Base-by-base conservation (phyloP, 2,797 vertebrate species). In the Menidia menidia region DNA sequence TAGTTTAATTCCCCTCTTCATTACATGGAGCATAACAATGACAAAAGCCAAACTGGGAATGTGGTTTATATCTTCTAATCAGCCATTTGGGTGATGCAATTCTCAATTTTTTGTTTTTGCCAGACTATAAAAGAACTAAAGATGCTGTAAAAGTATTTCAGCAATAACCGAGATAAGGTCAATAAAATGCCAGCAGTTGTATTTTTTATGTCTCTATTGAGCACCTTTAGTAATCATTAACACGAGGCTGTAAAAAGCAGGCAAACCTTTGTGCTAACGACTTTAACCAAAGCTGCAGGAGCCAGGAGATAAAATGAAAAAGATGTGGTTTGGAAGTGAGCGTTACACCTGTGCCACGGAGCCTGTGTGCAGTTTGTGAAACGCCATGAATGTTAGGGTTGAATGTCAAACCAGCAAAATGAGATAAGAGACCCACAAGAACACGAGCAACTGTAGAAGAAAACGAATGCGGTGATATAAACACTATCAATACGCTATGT, bases 151-250 rank as follows among this genome's bases (percentile, higher is more conserved):
- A 51, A 30, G 18, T 30, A n/a, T 33, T 60, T 51, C 50, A 30
- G n/a, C 45, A 48, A 18, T n/a, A 42, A 43, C 15, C 16, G 25
- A 45, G 35, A 25, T 16, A 11, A 41, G 11, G 3, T 8, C 15
- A 56, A 56, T 35, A 39, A 54, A 56, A 42, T 30, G 41, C 45
- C n/a, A 2, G 2, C 14, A n/a, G 4, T 31, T 47, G 30, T 32
- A 19, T 41, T 33, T 43, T 15, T 60, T 45, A 47, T 33, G 44
- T 47, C 10, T 60, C 47, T 33, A 33, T 16, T 48, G 44, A 48
- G 25, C 15, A n/a, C 39, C 11, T 45, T 32, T 33, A 41, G 35
- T 39, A 41, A 53, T 68, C 30, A 68, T 53, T 60, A 44, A 68
- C 13, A 25, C 6, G 10, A 25, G 41, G n/a, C 10, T 43, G 31